Base-by-base conservation (phyloP, 2,888 invertebrate species). In the Ophioninae sp. region DNA sequence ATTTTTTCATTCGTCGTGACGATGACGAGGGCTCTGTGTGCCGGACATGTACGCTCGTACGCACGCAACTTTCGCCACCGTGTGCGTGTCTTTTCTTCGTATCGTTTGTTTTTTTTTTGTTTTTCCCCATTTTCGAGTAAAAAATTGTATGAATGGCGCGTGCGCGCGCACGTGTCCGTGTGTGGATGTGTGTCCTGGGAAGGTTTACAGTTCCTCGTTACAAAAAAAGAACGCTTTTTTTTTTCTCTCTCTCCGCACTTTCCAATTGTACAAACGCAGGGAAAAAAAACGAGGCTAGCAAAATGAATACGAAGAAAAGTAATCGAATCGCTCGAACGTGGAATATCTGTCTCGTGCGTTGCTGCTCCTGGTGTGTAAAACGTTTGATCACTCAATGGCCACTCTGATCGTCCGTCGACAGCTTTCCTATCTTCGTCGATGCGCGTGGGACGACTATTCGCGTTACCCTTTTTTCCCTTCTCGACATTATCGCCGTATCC, bases 251-350 rank as follows among this genome's bases (percentile, higher is more conserved):
- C 37, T 5, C 10, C 37, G 7, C 39, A 39, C 20, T 21, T 64
- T 62, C n/a, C 6, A 84, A 89, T 89, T 87, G 88, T 90, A 90
- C 88, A 88, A 89, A 88, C 86, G 82, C 86, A 87, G n/a, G n/a
- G n/a, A 87, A 83, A 57, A 64, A 79, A 68, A 88, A 86, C 83
- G 88, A 91, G 87, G 85, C 88, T 86, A 87, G 86, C 86, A 85
- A 89, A 87, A 44, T 86, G 87, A 88, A 87, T 87, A 88, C 87
- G 88, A 88, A 85, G 84, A 69, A 44, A 44, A 13, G 69, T 70
- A 87, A 84, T 87, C 73, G 82, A 77, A 85, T 87, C 86, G 87
- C 87, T n/a, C n/a, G n/a, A 87, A 82, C 86, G 87, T 85, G 85
- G 84, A 81, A 87, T 68, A 50, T 76, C 73, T 77, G 61, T 20